phyloP scores from a whole-genome alignment of 2,113 vertebrate genomes.

The Cercopithecus mona region DNA sequence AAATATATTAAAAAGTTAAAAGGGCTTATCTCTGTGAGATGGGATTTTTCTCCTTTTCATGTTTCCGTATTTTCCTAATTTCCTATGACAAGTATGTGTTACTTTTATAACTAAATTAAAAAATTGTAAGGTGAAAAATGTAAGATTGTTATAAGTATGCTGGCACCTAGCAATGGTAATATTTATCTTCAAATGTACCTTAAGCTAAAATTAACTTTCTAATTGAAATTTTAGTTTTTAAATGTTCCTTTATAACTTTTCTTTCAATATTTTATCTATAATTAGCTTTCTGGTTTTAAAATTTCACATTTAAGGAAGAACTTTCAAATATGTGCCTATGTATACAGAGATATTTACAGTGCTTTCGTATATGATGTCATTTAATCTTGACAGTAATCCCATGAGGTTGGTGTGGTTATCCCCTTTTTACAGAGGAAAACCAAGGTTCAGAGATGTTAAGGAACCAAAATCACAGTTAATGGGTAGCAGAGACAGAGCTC shows the following conservation, averaged over 20 bases:
- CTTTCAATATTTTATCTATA: neutral
- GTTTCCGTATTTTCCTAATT: neutral
- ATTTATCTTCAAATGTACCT: neutral
- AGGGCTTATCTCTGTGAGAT: neutral
- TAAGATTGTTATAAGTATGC: neutral
- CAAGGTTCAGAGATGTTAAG: neutral
- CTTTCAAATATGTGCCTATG: neutral
- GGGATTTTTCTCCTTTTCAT: neutral
- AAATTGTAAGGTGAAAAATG: neutral
- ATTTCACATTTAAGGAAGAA: neutral
- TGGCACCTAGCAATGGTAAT: neutral
- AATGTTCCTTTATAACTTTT: neutral
- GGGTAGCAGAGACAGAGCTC: neutral
- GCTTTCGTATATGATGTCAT: neutral
- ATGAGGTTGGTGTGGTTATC: neutral
- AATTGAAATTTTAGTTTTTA: constrained; percentile 1
- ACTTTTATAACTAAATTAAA: constrained; percentile 5
- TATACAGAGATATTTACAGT: neutral
- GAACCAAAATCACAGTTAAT: neutral
- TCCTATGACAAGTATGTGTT: neutral
- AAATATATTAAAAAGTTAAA: neutral
- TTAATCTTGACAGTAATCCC: neutral
- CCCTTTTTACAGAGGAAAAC: neutral
- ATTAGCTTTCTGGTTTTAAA: constrained; percentile 25
- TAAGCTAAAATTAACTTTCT: neutral